Base-by-base conservation (phyloP, 2,888 invertebrate genomes). In the Dioctria rufipes region DNA sequence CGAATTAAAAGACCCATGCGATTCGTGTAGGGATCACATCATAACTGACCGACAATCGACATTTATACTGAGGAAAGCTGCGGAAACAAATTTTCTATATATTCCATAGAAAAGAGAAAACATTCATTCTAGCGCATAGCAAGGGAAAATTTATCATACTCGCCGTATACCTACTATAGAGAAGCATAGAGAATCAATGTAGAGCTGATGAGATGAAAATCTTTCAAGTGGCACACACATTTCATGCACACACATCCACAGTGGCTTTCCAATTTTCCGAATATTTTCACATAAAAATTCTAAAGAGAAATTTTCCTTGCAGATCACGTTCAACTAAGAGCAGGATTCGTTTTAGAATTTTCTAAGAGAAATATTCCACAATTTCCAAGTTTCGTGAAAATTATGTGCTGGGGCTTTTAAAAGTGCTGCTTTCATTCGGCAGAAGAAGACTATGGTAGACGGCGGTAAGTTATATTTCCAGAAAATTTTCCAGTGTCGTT, bases 1-100 rank as follows among this genome's bases (percentile, higher is more conserved):
- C 65, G 25, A 58, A 39, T 54, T 75, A 42, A 49, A 66, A 40
- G 40, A 77, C 80, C 67, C 77, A 80, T 67, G 65, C 66, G 66
- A 46, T 43, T 67, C 77, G 43, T 8, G 6, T 42, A 78, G 63
- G 63, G 67, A 58, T 58, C 65, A 73, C 58, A 73, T 58, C 73
- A 73, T 73, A 73, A 73, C 54, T 73, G 73, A 58, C 40, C 58
- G 58, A 73, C 58, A n/a, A 73, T 25, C 25, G 25, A 25, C 25
- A 25, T 25, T 25, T 25, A 25, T 25, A 46, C 58, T 40, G 58
- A 73, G 73, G 58, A 73, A 73, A 58, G 42, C 58, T 73, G 73
- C 25, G 25, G 60, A 58, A 65, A 77, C 42, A 58, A 40, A 66
- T 67, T 66, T 67, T 67, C 13, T 13, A 43, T 73, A 25, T 25